These are phyloP conservation scores for Acropternis orthonyx DNA, from an alignment of 2,797 vertebrate genomes.

Conservation along the genomic window DNA sequence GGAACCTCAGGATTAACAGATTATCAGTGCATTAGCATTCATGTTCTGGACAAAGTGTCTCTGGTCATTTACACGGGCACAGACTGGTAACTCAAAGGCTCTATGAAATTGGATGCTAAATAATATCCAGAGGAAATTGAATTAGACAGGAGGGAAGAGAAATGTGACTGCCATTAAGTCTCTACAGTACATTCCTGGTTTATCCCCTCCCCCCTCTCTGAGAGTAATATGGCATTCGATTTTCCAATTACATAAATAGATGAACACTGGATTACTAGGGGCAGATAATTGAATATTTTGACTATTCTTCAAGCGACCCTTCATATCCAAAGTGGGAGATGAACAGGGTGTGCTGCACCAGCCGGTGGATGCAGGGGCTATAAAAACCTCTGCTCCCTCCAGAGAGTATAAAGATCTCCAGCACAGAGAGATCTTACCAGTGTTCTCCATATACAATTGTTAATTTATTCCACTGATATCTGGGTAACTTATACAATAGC, in stretches of 20 bases:
- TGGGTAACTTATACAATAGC: neutral
- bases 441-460: neutral
- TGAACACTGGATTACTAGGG: constrained; percentile 25
- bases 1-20: neutral
- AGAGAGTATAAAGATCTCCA: constrained; percentile 11
- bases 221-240: neutral
- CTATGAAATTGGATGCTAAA: constrained; percentile 11
- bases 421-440: neutral
- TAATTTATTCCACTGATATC: neutral
- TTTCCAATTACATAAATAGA: constrained; percentile 49
- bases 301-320: constrained; percentile 25
- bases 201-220: neutral
- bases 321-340: constrained; percentile 9
- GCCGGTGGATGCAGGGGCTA: neutral
- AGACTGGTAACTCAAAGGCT: neutral
- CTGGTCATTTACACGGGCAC: neutral
- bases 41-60: neutral
- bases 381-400: neutral
- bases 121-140: neutral
- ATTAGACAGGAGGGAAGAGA: constrained; percentile 1
- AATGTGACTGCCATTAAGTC: constrained; percentile 15
- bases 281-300: constrained; percentile 23
- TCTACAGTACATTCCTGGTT: neutral
- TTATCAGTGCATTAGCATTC: neutral
- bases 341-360: neutral